phyloP scores from a whole-genome alignment of 2,113 vertebrate genomes.

The Daphoenositta chrysoptera region DNA sequence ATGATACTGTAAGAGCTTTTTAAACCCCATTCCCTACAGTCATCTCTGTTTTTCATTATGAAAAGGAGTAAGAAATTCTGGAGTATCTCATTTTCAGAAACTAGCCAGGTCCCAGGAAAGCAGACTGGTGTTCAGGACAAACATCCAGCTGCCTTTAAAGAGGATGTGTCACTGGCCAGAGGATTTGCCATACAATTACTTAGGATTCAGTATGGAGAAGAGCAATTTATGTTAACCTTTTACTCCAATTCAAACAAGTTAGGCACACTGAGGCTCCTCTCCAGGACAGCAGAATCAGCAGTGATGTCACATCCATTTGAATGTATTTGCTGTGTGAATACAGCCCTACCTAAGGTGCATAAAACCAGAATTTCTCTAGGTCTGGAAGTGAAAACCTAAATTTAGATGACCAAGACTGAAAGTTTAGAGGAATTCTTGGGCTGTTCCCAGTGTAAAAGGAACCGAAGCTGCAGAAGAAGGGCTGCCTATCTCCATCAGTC shows the following conservation, averaged over 20 bases:
- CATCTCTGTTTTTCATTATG: not conserved
- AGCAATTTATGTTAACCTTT: not conserved
- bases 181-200: not conserved
- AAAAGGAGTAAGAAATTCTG: not conserved
- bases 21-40: not conserved
- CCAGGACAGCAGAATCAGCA: slow-evolving; percentile 3
- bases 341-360: not conserved
- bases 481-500: not conserved
- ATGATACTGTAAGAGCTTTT: not conserved
- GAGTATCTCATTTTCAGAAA: not conserved
- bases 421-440: not conserved
- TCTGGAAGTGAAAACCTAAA: not conserved
- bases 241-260: not conserved
- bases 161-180: not conserved
- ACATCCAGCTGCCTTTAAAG: not conserved
- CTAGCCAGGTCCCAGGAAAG: not conserved
- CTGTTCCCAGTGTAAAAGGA: not conserved
- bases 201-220: not conserved
- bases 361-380: not conserved
- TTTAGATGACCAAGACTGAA: not conserved
- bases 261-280: not conserved
- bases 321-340: not conserved
- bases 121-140: not conserved
- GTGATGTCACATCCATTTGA: not conserved
- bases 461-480: not conserved